Evolutionary conservation across 2,113 vertebrate species (phyloP).

Genomic region (Sylvia atricapilla): DNA sequence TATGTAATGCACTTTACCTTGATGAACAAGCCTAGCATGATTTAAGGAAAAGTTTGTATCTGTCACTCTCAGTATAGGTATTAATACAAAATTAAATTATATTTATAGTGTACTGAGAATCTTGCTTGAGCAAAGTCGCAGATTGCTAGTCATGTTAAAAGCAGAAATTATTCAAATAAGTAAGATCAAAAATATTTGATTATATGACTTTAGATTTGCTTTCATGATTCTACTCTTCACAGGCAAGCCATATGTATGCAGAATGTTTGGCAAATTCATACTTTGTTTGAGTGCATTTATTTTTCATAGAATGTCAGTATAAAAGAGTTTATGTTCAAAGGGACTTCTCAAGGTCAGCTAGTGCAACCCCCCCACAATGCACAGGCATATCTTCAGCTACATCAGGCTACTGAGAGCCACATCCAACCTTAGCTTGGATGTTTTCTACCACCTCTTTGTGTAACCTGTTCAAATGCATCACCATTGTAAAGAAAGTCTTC

Average conservation of each 20-base stretch:
- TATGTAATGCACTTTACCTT: neutral
- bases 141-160: neutral
- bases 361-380: neutral
- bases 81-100: neutral
- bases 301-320: neutral
- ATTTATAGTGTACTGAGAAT: neutral
- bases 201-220: neutral
- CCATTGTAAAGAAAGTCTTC: neutral
- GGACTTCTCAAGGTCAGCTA: neutral
- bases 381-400: neutral
- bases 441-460: neutral
- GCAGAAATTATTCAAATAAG: neutral
- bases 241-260: neutral
- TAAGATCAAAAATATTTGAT: neutral
- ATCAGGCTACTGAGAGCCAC: neutral
- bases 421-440: neutral
- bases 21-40: neutral
- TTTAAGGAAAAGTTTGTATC: neutral
- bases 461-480: neutral
- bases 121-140: neutral
- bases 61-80: neutral
- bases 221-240: neutral
- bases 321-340: neutral
- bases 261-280: neutral
- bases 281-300: neutral